Evolutionary conservation across 2,113 vertebrate species (phyloP), one percentile per base, ranked within the genome.

Genomic region (Oryzias celebensis): DNA sequence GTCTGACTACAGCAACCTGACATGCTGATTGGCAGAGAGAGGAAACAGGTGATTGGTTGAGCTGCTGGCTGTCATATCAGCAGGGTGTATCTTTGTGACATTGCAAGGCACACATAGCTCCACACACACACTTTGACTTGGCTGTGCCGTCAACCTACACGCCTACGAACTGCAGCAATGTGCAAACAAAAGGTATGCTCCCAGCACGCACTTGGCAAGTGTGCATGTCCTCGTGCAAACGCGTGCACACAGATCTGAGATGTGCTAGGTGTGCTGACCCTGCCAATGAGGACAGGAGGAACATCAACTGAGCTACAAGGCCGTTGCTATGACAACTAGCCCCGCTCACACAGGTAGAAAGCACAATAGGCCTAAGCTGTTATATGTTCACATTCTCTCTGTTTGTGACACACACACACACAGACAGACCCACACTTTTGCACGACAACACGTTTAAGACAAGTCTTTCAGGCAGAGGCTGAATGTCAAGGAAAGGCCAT

Each of bases 281-380:
- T 84, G 86, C 85, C 85, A 86, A 85, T 89, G 87, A 90, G 89
- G 89, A 90, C 89, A 90, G 86, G 75, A 84, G 80, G 83, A 89
- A 88, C 87, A 86, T 88, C 84, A 85, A 75, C 85, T 73, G 77
- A 81, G 87, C 84, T 88, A 88, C 87, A 89, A 90, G 89, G 89
- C 89, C 87, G 89, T 90, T 89, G 85, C 85, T 80, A 90, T 90
- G 89, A 89, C 89, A 88, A 89, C 89, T 87, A 84, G 83, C 69
- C 82, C 77, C 72, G 73, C 87, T 89, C 85, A 77, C 85, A 89
- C 83, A 90, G 85, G 86, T 89, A 90, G 86, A 74, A 77, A 84
- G 85, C 89, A 90, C 89, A 90, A 88, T 88, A 64, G 83, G 87
- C 81, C 84, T 85, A 71, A 84, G 84, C 86, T 84, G 85, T 87